Evolutionary conservation across 2,888 invertebrate genomes (phyloP).

Genomic region (Copidosoma aretas): DNA sequence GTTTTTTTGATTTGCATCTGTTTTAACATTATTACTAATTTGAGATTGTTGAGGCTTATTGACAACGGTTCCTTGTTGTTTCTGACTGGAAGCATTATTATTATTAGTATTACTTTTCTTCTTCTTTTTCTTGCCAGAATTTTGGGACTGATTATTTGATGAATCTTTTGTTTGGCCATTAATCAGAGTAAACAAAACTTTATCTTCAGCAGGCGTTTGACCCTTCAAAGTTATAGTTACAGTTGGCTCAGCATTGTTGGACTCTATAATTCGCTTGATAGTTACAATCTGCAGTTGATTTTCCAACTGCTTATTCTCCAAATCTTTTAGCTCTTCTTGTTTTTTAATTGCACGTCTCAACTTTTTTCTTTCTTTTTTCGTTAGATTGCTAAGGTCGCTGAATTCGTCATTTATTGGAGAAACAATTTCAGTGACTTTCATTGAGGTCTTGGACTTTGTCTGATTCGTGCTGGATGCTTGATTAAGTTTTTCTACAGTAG

Average conservation of each 20-base stretch:
- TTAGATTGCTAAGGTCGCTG: conserved; percentile 51
- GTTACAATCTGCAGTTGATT: conserved; percentile 67
- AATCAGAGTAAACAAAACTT: conserved; percentile 75
- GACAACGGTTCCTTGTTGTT: conserved; percentile 35
- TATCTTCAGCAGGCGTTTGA: conserved; percentile 75
- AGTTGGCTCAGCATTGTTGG: conserved; percentile 72
- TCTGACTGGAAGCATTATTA: conserved; percentile 4
- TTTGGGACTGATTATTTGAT: conserved; percentile 49
- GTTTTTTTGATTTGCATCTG: conserved; percentile 41
- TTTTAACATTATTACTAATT: conserved; percentile 34
- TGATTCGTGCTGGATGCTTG: conserved; percentile 33
- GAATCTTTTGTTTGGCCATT: conserved; percentile 65
- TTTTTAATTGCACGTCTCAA: conserved; percentile 58
- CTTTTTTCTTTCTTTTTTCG: conserved; percentile 59
- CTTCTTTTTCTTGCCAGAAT: conserved; percentile 55
- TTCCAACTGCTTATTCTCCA: conserved; percentile 51
- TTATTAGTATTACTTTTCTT: conserved; percentile 50
- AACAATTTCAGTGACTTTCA: conserved; percentile 35
- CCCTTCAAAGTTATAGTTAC: conserved; percentile 81
- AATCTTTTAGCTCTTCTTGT: conserved; percentile 55
- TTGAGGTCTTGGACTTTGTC: conserved; percentile 37
- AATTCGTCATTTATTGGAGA: conserved; percentile 7
- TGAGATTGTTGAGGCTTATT: conserved; percentile 44
- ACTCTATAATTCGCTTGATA: conserved; percentile 74
- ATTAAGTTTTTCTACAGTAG: conserved; percentile 38